These are phyloP conservation scores for Aphaenogaster ashmeadi DNA, from an alignment of 1,140 invertebrate species.

Conservation along the genomic window DNA sequence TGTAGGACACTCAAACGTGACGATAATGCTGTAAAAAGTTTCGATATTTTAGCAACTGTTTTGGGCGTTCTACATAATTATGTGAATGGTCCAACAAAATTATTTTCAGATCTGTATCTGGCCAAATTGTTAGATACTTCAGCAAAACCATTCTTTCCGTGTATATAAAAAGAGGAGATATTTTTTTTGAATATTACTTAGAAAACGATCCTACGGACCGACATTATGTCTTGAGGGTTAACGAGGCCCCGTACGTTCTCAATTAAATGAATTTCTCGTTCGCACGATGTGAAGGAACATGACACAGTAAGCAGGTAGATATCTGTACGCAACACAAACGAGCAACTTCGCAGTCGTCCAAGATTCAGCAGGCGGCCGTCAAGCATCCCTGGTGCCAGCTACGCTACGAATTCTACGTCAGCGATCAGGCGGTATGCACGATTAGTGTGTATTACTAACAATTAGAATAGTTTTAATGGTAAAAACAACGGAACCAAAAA, in stretches of 20 bases:
- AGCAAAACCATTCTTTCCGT: no score
- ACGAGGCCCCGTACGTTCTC: neutral
- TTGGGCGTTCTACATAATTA: no score
- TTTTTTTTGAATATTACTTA: neutral
- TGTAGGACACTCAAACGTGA: no score
- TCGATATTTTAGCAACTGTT: no score
- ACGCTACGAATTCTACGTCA: constrained; percentile 73
- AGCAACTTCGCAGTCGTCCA: constrained; percentile 67
- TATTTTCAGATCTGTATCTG: no score
- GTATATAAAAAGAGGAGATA: neutral
- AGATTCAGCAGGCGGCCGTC: constrained; percentile 62
- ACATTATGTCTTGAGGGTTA: constrained; percentile 10
- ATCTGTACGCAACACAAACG: constrained; percentile 57
- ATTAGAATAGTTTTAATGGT: constrained; percentile 59
- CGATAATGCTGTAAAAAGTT: no score
- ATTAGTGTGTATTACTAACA: constrained; percentile 53
- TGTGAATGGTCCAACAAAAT: no score
- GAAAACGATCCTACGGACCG: no score
- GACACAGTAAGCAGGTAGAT: constrained; percentile 35
- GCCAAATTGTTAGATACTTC: no score
- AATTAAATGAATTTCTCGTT: constrained; percentile 10
- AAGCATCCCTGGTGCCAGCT: constrained; percentile 73
- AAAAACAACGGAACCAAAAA: constrained; percentile 33
- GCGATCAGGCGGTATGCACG: constrained; percentile 83
- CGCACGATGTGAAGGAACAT: constrained; percentile 34